Evolutionary conservation across 1,140 invertebrate species (phyloP), one percentile per base, ranked within the genome.

Genomic region (Globodera rostochiensis): DNA sequence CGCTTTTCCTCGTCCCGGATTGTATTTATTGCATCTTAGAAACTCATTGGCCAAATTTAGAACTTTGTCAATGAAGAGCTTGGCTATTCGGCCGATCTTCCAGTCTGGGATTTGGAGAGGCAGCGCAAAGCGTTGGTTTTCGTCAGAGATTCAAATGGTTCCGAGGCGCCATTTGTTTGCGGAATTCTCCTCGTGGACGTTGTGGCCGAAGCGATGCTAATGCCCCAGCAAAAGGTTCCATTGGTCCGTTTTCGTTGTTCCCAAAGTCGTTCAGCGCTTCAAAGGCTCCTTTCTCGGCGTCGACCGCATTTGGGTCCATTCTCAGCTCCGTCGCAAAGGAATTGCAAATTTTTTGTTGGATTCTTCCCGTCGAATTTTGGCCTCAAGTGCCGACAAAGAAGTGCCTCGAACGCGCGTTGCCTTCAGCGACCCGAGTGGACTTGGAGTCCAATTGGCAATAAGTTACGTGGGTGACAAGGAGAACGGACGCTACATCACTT

Each of bases 271-370:
- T 81, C 25, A 81, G 73, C 53, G 53, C 8, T 83, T 86, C 69
- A 69, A 77, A 25, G 84, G 86, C 53, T n/a, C 53, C 21, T 86
- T 87, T 50, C 53, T 87, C 9, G 85, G 86, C 73, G 46, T 86
- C 49, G 81, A 86, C 69, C 82, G 85, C n/a, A 87, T 86, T 60
- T 86, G 85, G 85, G 83, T 87, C 7, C 85, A 86, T 50, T 64
- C 78, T 0, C 73, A 36, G 46, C 57, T 86, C 13, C 84, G 85
- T 9, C 67, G 86, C 19, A 73, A 82, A 46, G 75, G 82, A 53
- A 36, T 87, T 53, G 85, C 83, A 9, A 79, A 78, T 4, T 75
- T 78, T 21, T 67, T 87, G 60, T 60, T 85, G 46, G 77, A 87
- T 45, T 71, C 73, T 13, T 77, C 80, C 49, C 73, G 83, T n/a